phyloP scores from a whole-genome alignment of 2,797 vertebrate species.

The Huso huso region DNA sequence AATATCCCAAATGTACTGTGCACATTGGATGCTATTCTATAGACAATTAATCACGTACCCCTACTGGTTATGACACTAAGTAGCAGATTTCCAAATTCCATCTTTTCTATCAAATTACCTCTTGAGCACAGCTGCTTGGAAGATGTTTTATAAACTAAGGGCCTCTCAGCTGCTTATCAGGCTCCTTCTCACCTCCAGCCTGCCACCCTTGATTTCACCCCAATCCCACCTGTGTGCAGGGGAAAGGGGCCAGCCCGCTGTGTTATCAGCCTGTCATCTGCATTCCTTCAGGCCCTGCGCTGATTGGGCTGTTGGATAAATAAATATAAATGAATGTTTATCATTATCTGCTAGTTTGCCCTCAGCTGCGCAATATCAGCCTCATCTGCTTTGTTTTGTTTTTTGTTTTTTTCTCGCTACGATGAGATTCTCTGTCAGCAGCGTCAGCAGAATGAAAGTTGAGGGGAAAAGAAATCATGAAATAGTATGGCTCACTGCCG shows the following conservation, averaged over 20 bases:
- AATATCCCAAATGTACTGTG: too few relatives aligned
- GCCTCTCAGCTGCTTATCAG: slow-evolving; percentile 57
- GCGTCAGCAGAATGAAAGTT: slow-evolving; percentile 14
- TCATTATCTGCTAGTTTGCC: slow-evolving; percentile 34
- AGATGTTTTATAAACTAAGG: slow-evolving; percentile 57
- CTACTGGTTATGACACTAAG: slow-evolving; percentile 26
- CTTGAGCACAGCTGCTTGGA: slow-evolving; percentile 40
- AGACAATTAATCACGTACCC: slow-evolving; percentile 34
- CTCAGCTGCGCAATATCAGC: slow-evolving; percentile 27
- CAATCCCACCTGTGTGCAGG: slow-evolving; percentile 16
- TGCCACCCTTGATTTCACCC: slow-evolving; percentile 43
- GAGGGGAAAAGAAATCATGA: background rate
- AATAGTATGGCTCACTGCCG: slow-evolving; percentile 3
- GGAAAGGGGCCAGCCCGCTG: background rate
- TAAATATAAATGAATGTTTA: slow-evolving; percentile 24
- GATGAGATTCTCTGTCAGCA: slow-evolving; percentile 26
- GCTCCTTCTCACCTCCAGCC: slow-evolving; percentile 34
- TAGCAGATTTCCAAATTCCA: slow-evolving; percentile 24
- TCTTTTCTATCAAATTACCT: background rate
- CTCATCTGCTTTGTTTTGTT: slow-evolving; percentile 30
- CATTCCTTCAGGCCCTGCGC: slow-evolving; percentile 5
- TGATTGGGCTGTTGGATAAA: background rate
- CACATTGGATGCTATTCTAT: too few relatives aligned
- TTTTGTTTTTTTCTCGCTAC: slow-evolving; percentile 30
- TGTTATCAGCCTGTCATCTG: slow-evolving; percentile 17